phyloP scores from a whole-genome alignment of 2,888 invertebrate genomes.

The Melanostoma mellinum region DNA sequence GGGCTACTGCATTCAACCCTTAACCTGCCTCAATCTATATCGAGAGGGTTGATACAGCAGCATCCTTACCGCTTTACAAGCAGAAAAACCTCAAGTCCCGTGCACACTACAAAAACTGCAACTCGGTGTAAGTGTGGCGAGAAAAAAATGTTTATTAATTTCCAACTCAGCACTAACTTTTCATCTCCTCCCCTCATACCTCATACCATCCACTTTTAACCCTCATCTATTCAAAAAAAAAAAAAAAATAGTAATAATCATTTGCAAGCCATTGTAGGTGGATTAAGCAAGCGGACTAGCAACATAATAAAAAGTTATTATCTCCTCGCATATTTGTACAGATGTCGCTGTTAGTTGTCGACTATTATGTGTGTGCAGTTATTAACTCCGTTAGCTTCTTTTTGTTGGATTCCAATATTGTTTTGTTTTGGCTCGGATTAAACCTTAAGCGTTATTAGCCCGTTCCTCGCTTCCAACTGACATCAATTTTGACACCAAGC shows the following conservation, averaged over 20 bases:
- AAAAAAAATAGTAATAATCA: conserved; percentile 48
- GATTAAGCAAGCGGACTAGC: conserved; percentile 67
- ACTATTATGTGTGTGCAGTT: conserved; percentile 5
- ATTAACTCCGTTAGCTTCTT: conserved; percentile 46
- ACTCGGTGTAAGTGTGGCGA: conserved; percentile 19
- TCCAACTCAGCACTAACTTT: conserved; percentile 65
- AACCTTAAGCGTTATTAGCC: conserved; percentile 59
- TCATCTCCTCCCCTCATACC: conserved; percentile 10
- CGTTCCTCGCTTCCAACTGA: conserved; percentile 29
- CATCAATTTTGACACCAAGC: conserved; percentile 47
- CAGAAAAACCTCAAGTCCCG: conserved; percentile 21
- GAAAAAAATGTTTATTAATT: conserved; percentile 66
- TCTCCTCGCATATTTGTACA: conserved; percentile 70
- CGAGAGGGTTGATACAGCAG: neutral
- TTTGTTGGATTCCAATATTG: conserved; percentile 23
- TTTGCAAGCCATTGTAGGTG: conserved; percentile 68
- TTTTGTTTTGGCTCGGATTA: conserved; percentile 48
- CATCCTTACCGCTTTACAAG: neutral
- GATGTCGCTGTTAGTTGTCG: conserved; percentile 48
- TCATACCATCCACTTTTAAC: neutral
- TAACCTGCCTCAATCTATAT: conserved; percentile 68
- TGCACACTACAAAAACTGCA: conserved; percentile 52
- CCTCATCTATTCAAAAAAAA: conserved; percentile 39
- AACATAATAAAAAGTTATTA: conserved; percentile 73
- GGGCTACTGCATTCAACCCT: conserved; percentile 55